These are phyloP conservation scores for Peromyscus polionotus DNA, from an alignment of 2,113 vertebrate genomes.

Conservation along the genomic window DNA sequence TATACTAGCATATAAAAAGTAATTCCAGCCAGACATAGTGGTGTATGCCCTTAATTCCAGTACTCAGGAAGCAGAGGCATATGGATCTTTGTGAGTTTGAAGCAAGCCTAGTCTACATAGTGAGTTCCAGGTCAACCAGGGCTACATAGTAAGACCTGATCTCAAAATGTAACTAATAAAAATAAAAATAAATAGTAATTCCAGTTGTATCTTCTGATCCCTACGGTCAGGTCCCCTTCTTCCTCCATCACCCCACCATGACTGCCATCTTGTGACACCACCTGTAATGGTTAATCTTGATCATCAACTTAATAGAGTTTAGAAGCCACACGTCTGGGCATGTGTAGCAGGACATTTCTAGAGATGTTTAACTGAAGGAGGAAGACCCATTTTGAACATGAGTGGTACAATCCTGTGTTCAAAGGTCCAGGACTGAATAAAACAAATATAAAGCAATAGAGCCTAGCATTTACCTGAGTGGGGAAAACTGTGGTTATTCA, in stretches of 20 bases:
- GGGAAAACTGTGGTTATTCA: neutral
- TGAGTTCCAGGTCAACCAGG: neutral
- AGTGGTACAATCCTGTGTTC: neutral
- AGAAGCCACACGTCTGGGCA: neutral
- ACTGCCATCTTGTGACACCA: neutral
- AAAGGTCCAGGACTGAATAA: neutral
- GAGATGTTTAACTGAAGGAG: neutral
- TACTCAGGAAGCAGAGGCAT: neutral
- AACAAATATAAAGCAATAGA: neutral
- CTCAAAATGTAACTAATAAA: neutral
- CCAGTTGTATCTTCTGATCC: neutral
- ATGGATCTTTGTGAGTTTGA: neutral
- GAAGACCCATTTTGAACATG: neutral
- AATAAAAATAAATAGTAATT: constrained; percentile 17
- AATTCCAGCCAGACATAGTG: neutral
- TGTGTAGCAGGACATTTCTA: neutral
- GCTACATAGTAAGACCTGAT: neutral
- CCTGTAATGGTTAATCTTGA: neutral
- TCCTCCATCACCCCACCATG: neutral
- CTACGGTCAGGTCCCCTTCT: neutral
- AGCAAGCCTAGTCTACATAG: neutral
- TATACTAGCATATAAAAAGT: neutral
- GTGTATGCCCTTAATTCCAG: neutral
- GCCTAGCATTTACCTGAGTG: neutral
- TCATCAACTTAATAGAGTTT: neutral